A percentile compares a stretch with the other conserved stretches of the same genome.
Evolutionary conservation across 1,140 invertebrate genomes (phyloP).

Genomic region (Spodoptera litura): DNA sequence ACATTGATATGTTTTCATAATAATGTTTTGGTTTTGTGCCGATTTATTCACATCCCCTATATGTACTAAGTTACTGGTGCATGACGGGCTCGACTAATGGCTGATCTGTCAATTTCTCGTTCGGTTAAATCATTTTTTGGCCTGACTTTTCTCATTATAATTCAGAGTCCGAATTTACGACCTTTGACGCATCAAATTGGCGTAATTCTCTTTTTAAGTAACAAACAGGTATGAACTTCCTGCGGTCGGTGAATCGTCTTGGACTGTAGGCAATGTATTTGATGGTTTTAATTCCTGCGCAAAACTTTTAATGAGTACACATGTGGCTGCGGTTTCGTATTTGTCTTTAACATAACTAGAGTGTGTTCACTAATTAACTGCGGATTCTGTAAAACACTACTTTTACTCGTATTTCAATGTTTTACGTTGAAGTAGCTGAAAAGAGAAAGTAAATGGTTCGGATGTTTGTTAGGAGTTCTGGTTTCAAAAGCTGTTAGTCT

Average conservation of each 20-base stretch:
- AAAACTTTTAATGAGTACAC: conserved; percentile 29
- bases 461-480: no score
- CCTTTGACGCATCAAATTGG: neutral
- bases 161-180: neutral
- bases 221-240: no score
- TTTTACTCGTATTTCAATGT: neutral
- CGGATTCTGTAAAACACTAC: conserved; percentile 15
- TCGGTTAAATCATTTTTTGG: no score
- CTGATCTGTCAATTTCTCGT: no score
- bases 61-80: neutral
- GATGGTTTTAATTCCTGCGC: conserved; percentile 5
- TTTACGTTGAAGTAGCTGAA: neutral
- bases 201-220: no score
- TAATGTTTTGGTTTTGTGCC: conserved; percentile 41
- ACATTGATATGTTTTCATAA: conserved; percentile 53
- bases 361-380: conserved; percentile 15
- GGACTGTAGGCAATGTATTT: conserved; percentile 10
- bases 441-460: neutral
- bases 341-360: conserved; percentile 20
- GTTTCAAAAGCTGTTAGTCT: no score
- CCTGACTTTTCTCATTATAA: no score
- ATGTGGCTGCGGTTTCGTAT: conserved; percentile 7
- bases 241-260: no score
- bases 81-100: no score
- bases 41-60: conserved; percentile 34